These are phyloP conservation scores for Gymnoscopelus braueri DNA, from an alignment of 2,797 vertebrate species.

Conservation along the genomic window DNA sequence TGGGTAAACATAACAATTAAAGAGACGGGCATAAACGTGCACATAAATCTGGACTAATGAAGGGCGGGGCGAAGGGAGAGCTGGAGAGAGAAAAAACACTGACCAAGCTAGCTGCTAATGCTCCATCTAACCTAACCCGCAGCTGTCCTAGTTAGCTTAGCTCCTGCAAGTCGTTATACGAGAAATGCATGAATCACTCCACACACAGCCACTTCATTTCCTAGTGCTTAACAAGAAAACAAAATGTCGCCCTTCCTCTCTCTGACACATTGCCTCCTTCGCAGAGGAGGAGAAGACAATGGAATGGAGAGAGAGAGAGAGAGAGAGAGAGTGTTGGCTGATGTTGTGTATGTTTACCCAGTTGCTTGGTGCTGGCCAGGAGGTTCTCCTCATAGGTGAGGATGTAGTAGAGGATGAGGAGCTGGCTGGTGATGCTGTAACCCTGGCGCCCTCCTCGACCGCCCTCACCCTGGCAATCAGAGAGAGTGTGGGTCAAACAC, in stretches of 20 bases:
- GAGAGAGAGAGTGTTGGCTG: slow-evolving; percentile 6
- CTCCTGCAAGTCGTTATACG: slow-evolving; percentile 43
- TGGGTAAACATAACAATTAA: slow-evolving; percentile 80
- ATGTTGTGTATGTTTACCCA: slow-evolving; percentile 81
- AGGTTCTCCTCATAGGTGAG: slow-evolving; percentile 97
- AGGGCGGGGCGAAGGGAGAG: slow-evolving; percentile 49
- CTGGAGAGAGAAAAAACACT: slow-evolving; percentile 65
- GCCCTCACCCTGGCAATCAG: slow-evolving; percentile 79
- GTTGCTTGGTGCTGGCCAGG: slow-evolving; percentile 91
- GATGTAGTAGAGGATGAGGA: slow-evolving; percentile 96
- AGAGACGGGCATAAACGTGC: slow-evolving; percentile 73
- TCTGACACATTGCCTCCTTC: slow-evolving; percentile 44
- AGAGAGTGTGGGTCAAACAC: slow-evolving; percentile 15
- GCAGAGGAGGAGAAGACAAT: slow-evolving; percentile 42
- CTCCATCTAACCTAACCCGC: slow-evolving; percentile 71
- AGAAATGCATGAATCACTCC: slow-evolving; percentile 60
- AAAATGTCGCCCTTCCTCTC: slow-evolving; percentile 50
- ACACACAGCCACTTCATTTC: slow-evolving; percentile 53
- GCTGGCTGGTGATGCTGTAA: slow-evolving; percentile 93
- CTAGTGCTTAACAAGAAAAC: slow-evolving; percentile 62
- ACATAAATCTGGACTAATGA: slow-evolving; percentile 78
- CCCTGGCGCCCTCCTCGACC: slow-evolving; percentile 77
- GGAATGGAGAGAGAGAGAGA: slow-evolving; percentile 28
- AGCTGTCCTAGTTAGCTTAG: slow-evolving; percentile 66
- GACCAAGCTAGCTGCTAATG: slow-evolving; percentile 67